Base-by-base conservation (phyloP, 2,113 vertebrate species). In the Meriones unguiculatus region DNA sequence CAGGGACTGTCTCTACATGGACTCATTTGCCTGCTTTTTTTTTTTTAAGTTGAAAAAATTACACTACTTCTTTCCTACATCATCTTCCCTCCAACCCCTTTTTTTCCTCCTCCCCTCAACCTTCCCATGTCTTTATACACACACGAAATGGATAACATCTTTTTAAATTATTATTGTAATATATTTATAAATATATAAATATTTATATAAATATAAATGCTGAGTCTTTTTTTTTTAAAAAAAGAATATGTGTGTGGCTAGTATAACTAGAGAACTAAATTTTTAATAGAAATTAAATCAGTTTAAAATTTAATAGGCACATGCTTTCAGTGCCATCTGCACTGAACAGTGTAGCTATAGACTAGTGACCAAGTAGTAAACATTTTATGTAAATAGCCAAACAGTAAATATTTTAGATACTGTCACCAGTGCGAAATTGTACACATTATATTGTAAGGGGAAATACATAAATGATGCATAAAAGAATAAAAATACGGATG, bases 251-350 rank as follows among this genome's bases (percentile, higher is more conserved):
- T 46, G 46, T 46, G 46, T 46, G 57, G 54, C 10, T 50, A 77
- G 25, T 77, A 8, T 92, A 80, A 90, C 32, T 54, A 90, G 82
- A 78, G 1, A 96, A 91, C 65, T 86, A 52, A 73, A 59, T 86
- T 84, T 76, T 82, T 46, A 81, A 28, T 88, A 86, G 6, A 38
- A 82, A 28, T 80, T 76, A n/a, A 17, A 86, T 91, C 65, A 52
- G 59, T 88, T 96, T 89, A 84, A 91, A 84, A 87, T 80, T 77
- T 54, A 67, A 82, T 50, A 89, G 13, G 38, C 52, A 57, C 10
- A 35, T 25, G 0, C 50, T 46, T 67, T 25, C 67, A 67, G 65
- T 57, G 57, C 24, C 32, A 93, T 25, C n/a, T 30, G 1, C 70
- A 67, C 67, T 86, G 50, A 75, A 70, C 9, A 65, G 4, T 85